Percentiles rank a stretch among this genome's conserved stretches.
Evolutionary conservation across 2,888 invertebrate genomes (phyloP).

Genomic region (Bombylius major): DNA sequence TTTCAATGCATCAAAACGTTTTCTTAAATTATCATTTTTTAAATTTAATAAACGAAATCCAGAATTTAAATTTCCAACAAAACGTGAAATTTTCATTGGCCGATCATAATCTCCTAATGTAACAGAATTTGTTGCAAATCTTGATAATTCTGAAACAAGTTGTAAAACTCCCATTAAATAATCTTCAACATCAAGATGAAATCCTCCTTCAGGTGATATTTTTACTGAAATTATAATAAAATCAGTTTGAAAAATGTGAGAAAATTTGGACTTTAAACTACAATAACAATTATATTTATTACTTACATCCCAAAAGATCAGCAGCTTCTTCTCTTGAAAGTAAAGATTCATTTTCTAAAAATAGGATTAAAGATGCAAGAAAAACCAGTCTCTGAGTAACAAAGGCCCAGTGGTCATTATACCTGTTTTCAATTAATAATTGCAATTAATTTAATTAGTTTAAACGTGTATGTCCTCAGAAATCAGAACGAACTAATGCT

Average conservation of each 20-base stretch:
- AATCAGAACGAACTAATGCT: background rate
- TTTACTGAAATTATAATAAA: constrained; percentile 46
- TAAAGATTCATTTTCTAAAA: constrained; percentile 65
- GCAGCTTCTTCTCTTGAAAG: constrained; percentile 64
- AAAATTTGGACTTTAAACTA: background rate
- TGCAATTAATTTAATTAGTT: background rate
- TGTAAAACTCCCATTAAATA: constrained; percentile 73
- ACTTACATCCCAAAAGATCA: constrained; percentile 62
- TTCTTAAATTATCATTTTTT: constrained; percentile 79
- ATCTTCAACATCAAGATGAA: constrained; percentile 85
- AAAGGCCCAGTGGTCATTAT: constrained; percentile 78
- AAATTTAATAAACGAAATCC: constrained; percentile 81
- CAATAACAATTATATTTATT: constrained; percentile 14
- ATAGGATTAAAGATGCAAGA: constrained; percentile 62
- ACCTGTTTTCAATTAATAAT: constrained; percentile 37
- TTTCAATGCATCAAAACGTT: constrained; percentile 74
- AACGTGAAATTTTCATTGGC: constrained; percentile 72
- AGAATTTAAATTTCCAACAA: constrained; percentile 75
- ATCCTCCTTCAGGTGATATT: constrained; percentile 51
- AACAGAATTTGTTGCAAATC: constrained; percentile 73
- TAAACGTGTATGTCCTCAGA: background rate
- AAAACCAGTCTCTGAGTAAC: constrained; percentile 71
- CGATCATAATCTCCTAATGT: constrained; percentile 71
- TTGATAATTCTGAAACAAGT: constrained; percentile 70
- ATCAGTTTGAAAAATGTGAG: background rate